A percentile compares a stretch with the other conserved stretches of the same genome.
Evolutionary conservation across 2,888 invertebrate genomes (phyloP).

Genomic region (Aproaerema taeniolella): DNA sequence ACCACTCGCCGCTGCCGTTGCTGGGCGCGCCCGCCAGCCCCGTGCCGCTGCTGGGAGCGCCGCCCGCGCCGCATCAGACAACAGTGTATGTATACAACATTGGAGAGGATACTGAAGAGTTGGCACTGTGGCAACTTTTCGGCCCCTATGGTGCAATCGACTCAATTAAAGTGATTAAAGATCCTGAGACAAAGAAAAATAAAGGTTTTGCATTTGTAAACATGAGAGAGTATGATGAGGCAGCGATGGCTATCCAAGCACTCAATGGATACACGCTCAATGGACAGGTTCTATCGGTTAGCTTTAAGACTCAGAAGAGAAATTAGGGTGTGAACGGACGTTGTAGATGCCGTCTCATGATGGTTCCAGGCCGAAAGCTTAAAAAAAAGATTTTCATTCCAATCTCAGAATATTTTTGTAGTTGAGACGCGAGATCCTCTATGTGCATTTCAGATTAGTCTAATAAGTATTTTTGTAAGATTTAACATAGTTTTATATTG

Average conservation of each 20-base stretch:
- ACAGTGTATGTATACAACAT: conserved; percentile 76
- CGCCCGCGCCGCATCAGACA: conserved; percentile 63
- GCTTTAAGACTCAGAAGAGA: conserved; percentile 77
- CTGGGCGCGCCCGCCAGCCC: conserved; percentile 66
- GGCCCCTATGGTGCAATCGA: conserved; percentile 74
- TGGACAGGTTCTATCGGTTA: conserved; percentile 75
- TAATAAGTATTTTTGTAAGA: conserved; percentile 77
- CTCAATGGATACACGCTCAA: conserved; percentile 76
- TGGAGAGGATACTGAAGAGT: conserved; percentile 72
- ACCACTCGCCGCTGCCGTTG: conserved; percentile 63
- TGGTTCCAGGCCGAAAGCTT: conserved; percentile 66
- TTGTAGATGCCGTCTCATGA: conserved; percentile 60
- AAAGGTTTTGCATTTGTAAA: conserved; percentile 75
- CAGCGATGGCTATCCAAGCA: conserved; percentile 73
- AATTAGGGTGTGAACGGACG: conserved; percentile 62
- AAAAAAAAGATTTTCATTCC: conserved; percentile 68
- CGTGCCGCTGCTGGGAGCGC: conserved; percentile 56
- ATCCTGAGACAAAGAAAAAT: conserved; percentile 75
- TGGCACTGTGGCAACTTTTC: conserved; percentile 72
- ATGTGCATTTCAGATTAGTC: conserved; percentile 75
- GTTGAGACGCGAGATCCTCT: conserved; percentile 71
- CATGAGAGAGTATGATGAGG: conserved; percentile 75
- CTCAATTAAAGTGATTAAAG: conserved; percentile 74
- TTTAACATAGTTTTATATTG: conserved; percentile 72
- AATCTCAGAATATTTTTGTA: conserved; percentile 77